A percentile compares a stretch with the other conserved stretches of the same genome.
Evolutionary conservation across 2,797 vertebrate species (phyloP).

Genomic region (Enteromius paludinosus): DNA sequence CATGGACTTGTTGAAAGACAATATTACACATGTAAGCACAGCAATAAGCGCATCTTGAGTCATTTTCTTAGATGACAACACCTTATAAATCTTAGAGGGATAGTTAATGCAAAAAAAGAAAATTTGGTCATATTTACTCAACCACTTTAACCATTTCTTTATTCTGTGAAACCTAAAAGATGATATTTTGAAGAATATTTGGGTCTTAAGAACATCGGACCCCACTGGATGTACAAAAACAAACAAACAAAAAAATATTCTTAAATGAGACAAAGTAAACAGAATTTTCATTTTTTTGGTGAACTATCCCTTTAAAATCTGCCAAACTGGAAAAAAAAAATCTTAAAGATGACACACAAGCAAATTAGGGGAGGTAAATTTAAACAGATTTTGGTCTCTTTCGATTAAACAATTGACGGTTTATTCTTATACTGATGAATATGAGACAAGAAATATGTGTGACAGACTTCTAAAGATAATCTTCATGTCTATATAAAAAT

Average conservation of each 20-base stretch:
- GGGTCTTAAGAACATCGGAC: neutral
- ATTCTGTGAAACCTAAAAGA: neutral
- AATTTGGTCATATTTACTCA: neutral
- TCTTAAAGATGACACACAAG: neutral
- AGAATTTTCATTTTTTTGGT: neutral
- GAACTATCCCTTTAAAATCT: neutral
- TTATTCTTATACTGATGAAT: constrained; percentile 59
- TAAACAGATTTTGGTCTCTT: constrained; percentile 34
- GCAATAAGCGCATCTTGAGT: neutral
- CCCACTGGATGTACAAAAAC: neutral
- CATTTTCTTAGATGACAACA: neutral
- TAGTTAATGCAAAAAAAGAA: neutral
- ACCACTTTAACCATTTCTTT: neutral
- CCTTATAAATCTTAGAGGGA: neutral
- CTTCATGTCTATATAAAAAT: constrained; percentile 80
- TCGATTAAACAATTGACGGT: neutral
- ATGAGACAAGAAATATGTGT: constrained; percentile 70
- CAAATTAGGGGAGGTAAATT: constrained; percentile 1
- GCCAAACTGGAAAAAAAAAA: neutral
- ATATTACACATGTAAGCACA: constrained; percentile 10
- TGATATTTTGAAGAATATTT: neutral
- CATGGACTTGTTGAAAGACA: neutral
- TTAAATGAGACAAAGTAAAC: constrained; percentile 13
- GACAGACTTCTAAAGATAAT: constrained; percentile 70
- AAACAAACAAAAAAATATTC: neutral